Evolutionary conservation across 2,113 vertebrate species (phyloP).

Genomic region (Austrofundulus limnaeus): DNA sequence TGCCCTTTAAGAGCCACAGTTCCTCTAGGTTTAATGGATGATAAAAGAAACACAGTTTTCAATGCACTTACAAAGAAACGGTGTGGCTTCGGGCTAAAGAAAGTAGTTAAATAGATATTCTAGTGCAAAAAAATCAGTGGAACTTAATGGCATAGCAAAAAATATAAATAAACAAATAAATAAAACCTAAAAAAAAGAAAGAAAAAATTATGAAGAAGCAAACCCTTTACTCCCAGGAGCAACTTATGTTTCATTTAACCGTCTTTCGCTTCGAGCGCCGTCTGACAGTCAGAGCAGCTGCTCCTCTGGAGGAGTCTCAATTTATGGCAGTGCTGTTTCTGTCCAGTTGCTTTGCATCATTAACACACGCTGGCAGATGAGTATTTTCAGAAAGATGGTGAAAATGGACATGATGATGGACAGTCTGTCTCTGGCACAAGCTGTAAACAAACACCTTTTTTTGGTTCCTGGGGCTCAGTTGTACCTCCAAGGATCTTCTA

Average conservation of each 20-base stretch:
- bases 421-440: slow-evolving; percentile 4
- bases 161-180: slow-evolving; percentile 29
- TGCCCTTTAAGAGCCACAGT: background rate
- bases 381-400: background rate
- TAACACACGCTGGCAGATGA: slow-evolving; percentile 19
- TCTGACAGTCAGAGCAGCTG: slow-evolving; percentile 14
- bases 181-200: too few species aligned
- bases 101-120: slow-evolving; percentile 19
- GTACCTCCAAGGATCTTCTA: background rate
- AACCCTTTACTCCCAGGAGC: slow-evolving; percentile 22
- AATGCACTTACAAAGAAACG: background rate
- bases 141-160: slow-evolving; percentile 30
- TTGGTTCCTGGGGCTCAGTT: background rate
- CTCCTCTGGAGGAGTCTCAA: slow-evolving; percentile 6
- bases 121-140: background rate
- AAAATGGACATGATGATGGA: slow-evolving; percentile 30
- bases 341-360: slow-evolving; percentile 2
- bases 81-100: slow-evolving; percentile 10
- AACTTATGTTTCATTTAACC: slow-evolving; percentile 25
- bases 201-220: slow-evolving; percentile 35
- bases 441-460: slow-evolving; percentile 16
- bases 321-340: slow-evolving; percentile 25
- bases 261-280: slow-evolving; percentile 20
- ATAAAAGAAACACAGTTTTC: background rate
- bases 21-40: background rate